These are phyloP conservation scores for Enteromius paludinosus DNA, from an alignment of 2,797 vertebrate species.

Conservation along the genomic window DNA sequence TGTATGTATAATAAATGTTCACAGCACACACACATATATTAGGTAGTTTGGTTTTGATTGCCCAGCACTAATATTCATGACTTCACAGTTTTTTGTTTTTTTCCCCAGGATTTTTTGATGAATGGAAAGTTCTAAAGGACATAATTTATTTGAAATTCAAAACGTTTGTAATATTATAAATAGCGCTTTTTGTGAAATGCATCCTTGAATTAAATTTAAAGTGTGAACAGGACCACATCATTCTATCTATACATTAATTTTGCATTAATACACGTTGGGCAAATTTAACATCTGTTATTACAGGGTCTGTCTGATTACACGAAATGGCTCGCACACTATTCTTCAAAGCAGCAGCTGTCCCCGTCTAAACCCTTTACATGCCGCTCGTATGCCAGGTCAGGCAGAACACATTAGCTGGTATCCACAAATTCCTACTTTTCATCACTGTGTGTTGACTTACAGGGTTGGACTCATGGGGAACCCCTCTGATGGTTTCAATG, in stretches of 20 bases:
- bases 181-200: neutral
- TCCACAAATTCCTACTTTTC: neutral
- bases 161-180: neutral
- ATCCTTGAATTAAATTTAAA: neutral
- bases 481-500: conserved; percentile 85
- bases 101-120: neutral
- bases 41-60: no score
- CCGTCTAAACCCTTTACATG: conserved; percentile 74
- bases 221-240: neutral
- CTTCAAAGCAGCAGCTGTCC: conserved; percentile 74
- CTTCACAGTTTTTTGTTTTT: no score
- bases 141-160: neutral
- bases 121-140: neutral
- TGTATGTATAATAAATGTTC: no score
- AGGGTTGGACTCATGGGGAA: conserved; percentile 87
- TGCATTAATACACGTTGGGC: neutral
- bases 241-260: neutral
- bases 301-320: conserved; percentile 85
- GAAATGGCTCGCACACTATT: conserved; percentile 85
- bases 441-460: conserved; percentile 12
- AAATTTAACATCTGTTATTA: conserved; percentile 3
- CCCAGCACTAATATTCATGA: no score
- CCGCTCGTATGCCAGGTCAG: conserved; percentile 81
- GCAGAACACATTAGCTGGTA: neutral
- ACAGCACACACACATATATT: no score